Conservation (phyloP, 2,113 vertebrate species). For the Tretioscincus oriximinensis region DNA sequence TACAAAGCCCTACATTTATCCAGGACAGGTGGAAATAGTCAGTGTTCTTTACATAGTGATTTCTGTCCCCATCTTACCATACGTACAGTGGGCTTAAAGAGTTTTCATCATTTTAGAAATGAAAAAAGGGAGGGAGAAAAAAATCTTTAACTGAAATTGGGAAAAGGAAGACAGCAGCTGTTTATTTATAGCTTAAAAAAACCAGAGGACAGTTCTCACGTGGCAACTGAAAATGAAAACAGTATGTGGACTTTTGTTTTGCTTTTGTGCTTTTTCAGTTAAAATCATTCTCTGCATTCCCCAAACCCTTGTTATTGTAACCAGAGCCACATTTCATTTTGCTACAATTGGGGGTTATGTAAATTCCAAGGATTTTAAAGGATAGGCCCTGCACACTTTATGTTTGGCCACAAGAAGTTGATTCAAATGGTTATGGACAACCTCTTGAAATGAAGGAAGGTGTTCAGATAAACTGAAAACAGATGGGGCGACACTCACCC, state of each 20-base stretch:
- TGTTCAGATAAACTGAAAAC: slow-evolving; percentile 46
- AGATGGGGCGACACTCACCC: slow-evolving; percentile 28
- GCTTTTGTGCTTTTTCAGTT: slow-evolving; percentile 59
- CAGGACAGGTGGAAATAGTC: neutral
- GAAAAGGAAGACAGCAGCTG: slow-evolving; percentile 45
- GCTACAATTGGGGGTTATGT: slow-evolving; percentile 69
- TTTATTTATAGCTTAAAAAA: slow-evolving; percentile 64
- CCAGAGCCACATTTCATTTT: slow-evolving; percentile 66
- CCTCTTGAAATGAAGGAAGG: slow-evolving; percentile 40
- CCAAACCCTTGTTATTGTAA: slow-evolving; percentile 69
- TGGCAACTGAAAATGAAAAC: slow-evolving; percentile 70
- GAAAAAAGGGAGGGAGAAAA: slow-evolving; percentile 39
- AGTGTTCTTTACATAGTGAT: slow-evolving; percentile 41
- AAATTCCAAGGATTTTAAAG: slow-evolving; percentile 66
- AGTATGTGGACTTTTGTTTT: slow-evolving; percentile 61
- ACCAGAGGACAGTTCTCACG: slow-evolving; percentile 64
- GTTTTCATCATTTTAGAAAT: slow-evolving; percentile 46
- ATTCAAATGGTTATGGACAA: slow-evolving; percentile 47
- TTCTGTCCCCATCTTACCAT: slow-evolving; percentile 16
- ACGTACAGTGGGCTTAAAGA: slow-evolving; percentile 44
- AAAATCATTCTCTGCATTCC: slow-evolving; percentile 43
- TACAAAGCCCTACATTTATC: slow-evolving; percentile 25
- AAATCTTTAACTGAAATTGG: slow-evolving; percentile 40
- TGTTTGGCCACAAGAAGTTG: slow-evolving; percentile 7
- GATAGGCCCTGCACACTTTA: slow-evolving; percentile 46